Conservation (phyloP, 2,113 vertebrate species). For the Promerops cafer region DNA sequence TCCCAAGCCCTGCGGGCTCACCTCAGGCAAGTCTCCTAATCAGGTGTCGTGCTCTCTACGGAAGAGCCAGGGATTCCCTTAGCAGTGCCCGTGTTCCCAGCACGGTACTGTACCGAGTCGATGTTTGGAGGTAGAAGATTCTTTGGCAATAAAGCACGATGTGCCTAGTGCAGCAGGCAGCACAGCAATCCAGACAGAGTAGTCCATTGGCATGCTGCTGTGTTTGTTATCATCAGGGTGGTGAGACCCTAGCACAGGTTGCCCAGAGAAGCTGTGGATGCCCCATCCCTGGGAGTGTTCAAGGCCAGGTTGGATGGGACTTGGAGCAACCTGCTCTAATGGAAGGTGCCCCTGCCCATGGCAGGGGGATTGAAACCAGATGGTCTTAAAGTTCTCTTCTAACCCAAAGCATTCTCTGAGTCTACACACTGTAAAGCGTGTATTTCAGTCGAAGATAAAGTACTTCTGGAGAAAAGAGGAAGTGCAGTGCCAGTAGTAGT, state of each 20-base stretch:
- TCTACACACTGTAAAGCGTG: accelerated
- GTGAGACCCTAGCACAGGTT: background rate
- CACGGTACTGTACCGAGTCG: accelerated
- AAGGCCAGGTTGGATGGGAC: background rate
- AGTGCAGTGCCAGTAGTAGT: background rate
- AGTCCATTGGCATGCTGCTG: background rate
- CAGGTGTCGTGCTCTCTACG: background rate
- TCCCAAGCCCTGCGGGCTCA: background rate
- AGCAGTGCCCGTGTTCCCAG: background rate
- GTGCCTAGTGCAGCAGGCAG: background rate
- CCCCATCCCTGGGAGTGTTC: accelerated
- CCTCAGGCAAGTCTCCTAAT: background rate
- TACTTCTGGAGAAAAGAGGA: background rate
- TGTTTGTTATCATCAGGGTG: background rate
- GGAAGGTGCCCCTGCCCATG: background rate
- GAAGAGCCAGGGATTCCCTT: background rate
- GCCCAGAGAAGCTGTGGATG: background rate
- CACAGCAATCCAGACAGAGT: background rate
- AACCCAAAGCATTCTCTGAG: background rate
- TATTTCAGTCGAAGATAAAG: background rate
- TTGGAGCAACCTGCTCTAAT: background rate
- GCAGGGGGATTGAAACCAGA: no score
- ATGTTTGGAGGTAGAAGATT: background rate
- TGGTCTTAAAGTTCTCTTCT: background rate
- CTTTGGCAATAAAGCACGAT: background rate